Percentiles rank a stretch among this genome's conserved stretches.
Conservation (phyloP, 2,797 vertebrate genomes). For the Typhlichthys subterraneus region DNA sequence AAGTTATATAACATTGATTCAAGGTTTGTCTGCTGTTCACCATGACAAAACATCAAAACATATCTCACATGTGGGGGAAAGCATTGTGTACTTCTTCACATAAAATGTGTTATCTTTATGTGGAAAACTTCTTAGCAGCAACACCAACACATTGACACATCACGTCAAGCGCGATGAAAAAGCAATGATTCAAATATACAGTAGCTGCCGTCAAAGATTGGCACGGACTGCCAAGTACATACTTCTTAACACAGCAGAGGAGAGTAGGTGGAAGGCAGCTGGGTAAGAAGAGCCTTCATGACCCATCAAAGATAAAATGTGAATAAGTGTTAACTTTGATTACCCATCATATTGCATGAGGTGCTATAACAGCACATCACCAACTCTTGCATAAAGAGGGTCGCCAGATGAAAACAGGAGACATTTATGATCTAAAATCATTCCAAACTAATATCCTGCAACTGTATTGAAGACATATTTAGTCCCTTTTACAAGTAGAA, state of each 20-base stretch:
- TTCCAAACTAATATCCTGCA: slow-evolving; percentile 25
- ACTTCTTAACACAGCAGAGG: slow-evolving; percentile 10
- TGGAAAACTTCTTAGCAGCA: slow-evolving; percentile 16
- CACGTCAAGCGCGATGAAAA: slow-evolving; percentile 29
- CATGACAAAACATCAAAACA: slow-evolving; percentile 20
- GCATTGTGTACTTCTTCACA: slow-evolving; percentile 19
- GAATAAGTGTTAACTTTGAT: slow-evolving; percentile 43
- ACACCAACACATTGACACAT: slow-evolving; percentile 36
- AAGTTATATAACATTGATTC: slow-evolving; percentile 50
- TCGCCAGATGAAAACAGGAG: slow-evolving; percentile 24
- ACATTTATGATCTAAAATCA: slow-evolving; percentile 19
- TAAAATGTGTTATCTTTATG: background rate
- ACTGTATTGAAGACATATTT: slow-evolving; percentile 13
- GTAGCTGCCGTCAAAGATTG: slow-evolving; percentile 19
- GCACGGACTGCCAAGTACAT: slow-evolving; percentile 18
- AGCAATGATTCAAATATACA: slow-evolving; percentile 34
- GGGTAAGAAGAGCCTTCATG: slow-evolving; percentile 24
- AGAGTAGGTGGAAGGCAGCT: slow-evolving; percentile 39
- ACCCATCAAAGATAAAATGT: slow-evolving; percentile 30
- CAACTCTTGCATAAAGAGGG: slow-evolving; percentile 33
- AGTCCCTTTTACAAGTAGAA: background rate
- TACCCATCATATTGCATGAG: slow-evolving; percentile 39
- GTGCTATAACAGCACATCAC: slow-evolving; percentile 27
- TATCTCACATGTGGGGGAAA: slow-evolving; percentile 9
- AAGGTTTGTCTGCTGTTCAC: slow-evolving; percentile 28